Base-by-base conservation (phyloP, 1,140 invertebrate species). In the Potamilus streckersoni region DNA sequence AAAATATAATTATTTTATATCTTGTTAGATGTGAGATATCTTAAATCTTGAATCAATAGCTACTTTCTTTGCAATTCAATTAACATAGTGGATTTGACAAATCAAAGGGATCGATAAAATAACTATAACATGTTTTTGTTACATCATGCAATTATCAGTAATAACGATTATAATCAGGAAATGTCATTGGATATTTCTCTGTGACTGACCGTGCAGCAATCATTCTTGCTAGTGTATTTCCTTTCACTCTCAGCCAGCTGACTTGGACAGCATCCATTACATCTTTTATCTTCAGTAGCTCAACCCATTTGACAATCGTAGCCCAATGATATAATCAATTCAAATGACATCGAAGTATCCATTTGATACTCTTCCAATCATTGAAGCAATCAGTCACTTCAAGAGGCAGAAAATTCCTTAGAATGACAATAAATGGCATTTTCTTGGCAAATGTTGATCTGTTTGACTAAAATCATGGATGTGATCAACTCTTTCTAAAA, bases 261-360 rank as follows among this genome's bases (percentile, higher is more conserved):
- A 78, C 74, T 17, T 67, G 71, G 49, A 71, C 76, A 57, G 59
- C 17, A 13, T 11, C 66, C 65, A 61, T 78, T 49, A 78, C 27
- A n/a, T 27, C 59, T 67, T 78, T 78, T 59, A 73, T 78, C 61
- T 78, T 38, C 2, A 71, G 73, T 13, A 61, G 57, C 66, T 78
- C 65, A n/a, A 63, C 38, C 76, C 71, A 63, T n/a, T 13, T 27
- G 27, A 31, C 27, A 31, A 31, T 31, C 27, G 2, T 17, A 61
- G 57, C 66, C 73, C 65, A n/a, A 73, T n/a, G 17, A 56, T 74
- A 58, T n/a, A 23, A 23, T 23, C 23, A 23, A 23, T 23, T 2
- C 23, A 2, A 23, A 23, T 23, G 23, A 23, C 23, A 23, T 23
- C 23, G 23, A 23, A 23, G 23, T 23, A 23, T 23, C 23, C 23